Evolutionary conservation across 2,797 vertebrate species (phyloP), one percentile per base, ranked within the genome.

Genomic region (Pangasius larnaudii): DNA sequence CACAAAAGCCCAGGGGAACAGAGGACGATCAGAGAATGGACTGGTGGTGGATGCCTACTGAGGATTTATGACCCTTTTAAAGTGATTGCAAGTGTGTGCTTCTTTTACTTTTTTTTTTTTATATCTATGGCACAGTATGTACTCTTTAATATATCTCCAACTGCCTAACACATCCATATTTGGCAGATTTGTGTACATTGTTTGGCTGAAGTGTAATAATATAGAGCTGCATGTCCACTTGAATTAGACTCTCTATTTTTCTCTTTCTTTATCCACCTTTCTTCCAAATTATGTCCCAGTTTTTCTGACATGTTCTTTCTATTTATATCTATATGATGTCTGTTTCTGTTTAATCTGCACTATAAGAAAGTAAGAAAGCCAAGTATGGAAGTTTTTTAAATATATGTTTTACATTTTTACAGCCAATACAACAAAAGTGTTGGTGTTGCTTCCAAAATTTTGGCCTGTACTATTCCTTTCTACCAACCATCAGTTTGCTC

Each of bases 31-130:
- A 89, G 85, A 79, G 67, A 85, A 74, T 86, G 88, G 72, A 18
- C 27, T 79, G 71, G 77, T 74, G 56, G 36, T 72, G 33, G 8
- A 87, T 82, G 82, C 67, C 85, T 67, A 49, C 85, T 86, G 86
- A 78, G 51, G 86, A 83, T 90, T 86, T 86, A 89, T 88, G 42
- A 72, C 78, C 80, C 87, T 91, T 88, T 90, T 86, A 84, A 72
- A 74, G 80, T 84, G 58, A 89, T 89, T 88, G 74, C 69, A 75
- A 85, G 67, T 11, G 13, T 72, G 27, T 86, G 16, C 67, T 83
- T 78, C 53, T 59, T 42, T 36, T 84, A 4, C 19, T 74, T 85
- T 16, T 53, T 49, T 74, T 85, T 16, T 53, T 49, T 9, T n/a
- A 51, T 84, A 69, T 51, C 14, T 39, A 14, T 14, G 2, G 61